Percentiles rank a stretch among this genome's conserved stretches.
Evolutionary conservation across 2,797 vertebrate species (phyloP).

Genomic region (Microhierax caerulescens): DNA sequence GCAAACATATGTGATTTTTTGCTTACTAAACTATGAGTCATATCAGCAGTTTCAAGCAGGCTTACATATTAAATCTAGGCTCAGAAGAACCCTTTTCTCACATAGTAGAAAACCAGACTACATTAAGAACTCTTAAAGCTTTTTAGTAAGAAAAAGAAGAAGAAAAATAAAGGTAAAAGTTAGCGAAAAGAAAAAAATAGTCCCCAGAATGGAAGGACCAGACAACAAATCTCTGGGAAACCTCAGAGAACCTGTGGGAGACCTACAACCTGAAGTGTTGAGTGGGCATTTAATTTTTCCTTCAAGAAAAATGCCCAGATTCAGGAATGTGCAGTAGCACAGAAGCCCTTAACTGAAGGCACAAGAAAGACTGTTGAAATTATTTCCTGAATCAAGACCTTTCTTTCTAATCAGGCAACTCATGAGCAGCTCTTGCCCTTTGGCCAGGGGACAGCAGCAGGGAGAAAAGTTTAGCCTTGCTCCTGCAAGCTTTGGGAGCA

Average conservation of each 20-base stretch:
- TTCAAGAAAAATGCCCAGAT: neutral
- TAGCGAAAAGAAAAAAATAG: neutral
- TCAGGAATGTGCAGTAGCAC: neutral
- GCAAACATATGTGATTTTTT: constrained; percentile 65
- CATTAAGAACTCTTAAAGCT: neutral
- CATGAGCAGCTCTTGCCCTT: neutral
- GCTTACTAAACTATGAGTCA: constrained; percentile 22
- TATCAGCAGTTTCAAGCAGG: constrained; percentile 28
- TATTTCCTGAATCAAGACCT: neutral
- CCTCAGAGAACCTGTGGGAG: neutral
- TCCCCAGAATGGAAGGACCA: neutral
- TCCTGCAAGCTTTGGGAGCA: neutral
- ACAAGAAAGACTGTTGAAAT: neutral
- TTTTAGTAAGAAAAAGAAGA: neutral
- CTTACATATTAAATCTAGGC: constrained; percentile 4
- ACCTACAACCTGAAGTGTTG: neutral
- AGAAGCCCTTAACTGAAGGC: neutral
- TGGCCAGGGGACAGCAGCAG: neutral
- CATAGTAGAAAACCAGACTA: neutral
- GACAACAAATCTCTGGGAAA: neutral
- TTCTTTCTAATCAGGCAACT: neutral
- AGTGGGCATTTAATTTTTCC: neutral
- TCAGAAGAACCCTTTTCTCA: neutral
- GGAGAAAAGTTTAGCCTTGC: neutral
- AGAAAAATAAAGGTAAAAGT: neutral